phyloP scores from a whole-genome alignment of 2,888 invertebrate genomes.

The Apoderus coryli region DNA sequence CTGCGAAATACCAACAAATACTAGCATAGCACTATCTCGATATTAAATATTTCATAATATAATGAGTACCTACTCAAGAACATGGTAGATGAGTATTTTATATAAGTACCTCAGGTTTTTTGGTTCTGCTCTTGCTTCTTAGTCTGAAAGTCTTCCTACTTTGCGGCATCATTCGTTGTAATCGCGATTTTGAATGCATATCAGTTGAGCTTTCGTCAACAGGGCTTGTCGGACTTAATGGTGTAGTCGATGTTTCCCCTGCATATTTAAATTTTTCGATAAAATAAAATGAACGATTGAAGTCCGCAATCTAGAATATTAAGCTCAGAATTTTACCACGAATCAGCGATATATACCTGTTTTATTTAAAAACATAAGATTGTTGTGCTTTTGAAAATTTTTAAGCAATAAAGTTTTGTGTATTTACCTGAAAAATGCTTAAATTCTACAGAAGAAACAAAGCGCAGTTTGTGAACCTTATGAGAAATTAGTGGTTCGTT shows the following conservation, averaged over 20 bases:
- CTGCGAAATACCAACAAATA: too few relatives aligned
- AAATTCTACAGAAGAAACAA: constrained; percentile 70
- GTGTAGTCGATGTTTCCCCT: constrained; percentile 66
- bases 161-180: constrained; percentile 86
- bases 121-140: constrained; percentile 59
- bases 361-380: too few relatives aligned
- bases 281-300: too few relatives aligned
- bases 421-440: constrained; percentile 60
- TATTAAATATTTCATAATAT: too few relatives aligned
- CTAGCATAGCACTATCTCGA: too few relatives aligned
- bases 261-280: constrained; percentile 1
- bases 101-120: constrained; percentile 48
- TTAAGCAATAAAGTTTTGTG: constrained; percentile 8
- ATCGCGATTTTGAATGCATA: constrained; percentile 45
- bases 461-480: constrained; percentile 58
- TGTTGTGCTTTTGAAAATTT: too few relatives aligned
- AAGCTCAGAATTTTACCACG: too few relatives aligned
- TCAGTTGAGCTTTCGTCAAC: constrained; percentile 50
- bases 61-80: too few relatives aligned
- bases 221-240: constrained; percentile 59
- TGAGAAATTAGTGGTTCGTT: constrained; percentile 32
- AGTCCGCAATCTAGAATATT: too few relatives aligned
- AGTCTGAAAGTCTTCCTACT: constrained; percentile 88
- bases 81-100: too few relatives aligned
- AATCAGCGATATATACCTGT: too few relatives aligned